A percentile compares a stretch with the other conserved stretches of the same genome.
These are phyloP conservation scores for Drosophila pseudoananassae DNA, from an alignment of 1,140 invertebrate species.

Conservation along the genomic window DNA sequence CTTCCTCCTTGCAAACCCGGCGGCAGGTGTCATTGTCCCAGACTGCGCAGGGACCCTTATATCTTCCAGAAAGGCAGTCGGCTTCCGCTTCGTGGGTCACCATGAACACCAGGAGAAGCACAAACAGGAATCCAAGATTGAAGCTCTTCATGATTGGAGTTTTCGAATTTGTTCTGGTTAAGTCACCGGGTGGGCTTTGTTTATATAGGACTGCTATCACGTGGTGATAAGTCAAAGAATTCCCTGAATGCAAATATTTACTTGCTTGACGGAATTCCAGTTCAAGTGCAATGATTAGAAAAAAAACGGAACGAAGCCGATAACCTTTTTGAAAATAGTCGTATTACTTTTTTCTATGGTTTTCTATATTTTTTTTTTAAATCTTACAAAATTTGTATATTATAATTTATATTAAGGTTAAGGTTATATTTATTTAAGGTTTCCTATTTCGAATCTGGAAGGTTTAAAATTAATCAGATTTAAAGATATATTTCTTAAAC, in stretches of 20 bases:
- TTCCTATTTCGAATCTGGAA: too few species aligned
- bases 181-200: background rate
- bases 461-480: too few species aligned
- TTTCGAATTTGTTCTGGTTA: background rate
- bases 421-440: too few species aligned
- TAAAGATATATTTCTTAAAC: too few species aligned
- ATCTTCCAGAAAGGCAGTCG: conserved; percentile 16
- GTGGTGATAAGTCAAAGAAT: background rate
- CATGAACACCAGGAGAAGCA: background rate
- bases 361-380: too few species aligned
- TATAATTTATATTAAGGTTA: too few species aligned
- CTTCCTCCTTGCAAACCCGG: conserved; percentile 11
- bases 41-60: conserved; percentile 13
- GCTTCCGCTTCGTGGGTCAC: background rate
- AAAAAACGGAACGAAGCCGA: too few species aligned
- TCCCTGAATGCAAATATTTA: background rate
- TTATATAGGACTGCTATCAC: background rate
- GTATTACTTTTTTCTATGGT: too few species aligned
- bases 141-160: conserved; percentile 5
- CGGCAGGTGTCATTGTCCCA: conserved; percentile 22
- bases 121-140: background rate
- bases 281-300: too few species aligned
- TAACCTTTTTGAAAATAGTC: too few species aligned
- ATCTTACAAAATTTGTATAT: too few species aligned
- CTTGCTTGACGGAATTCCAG: background rate